Base-by-base conservation (phyloP, 2,888 invertebrate species). In the Dryadula phaetusa region DNA sequence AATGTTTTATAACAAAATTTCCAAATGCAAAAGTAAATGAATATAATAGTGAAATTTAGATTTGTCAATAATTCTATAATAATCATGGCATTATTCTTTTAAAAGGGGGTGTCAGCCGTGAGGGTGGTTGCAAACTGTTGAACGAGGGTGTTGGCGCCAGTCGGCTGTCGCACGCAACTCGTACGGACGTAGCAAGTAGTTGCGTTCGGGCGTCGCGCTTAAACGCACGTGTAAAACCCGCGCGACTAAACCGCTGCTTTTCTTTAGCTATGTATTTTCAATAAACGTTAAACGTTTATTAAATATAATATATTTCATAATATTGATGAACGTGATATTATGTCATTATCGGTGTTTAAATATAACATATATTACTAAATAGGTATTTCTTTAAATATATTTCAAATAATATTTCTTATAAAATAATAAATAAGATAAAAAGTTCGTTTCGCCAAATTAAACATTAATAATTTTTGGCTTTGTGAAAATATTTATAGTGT, bases 61-160 rank as follows among this genome's bases (percentile, higher is more conserved):
- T 37, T 20, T 37, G 22, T 37, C 37, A 56, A 56, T 37, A 56
- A 20, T 56, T 18, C 20, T 46, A 10, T 37, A 40, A 37, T 47
- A 58, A 58, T 47, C n/a, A 47, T 37, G 16, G 22, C 46, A 37
- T 37, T 37, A 47, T 64, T 25, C 20, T 40, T 37, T 18, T 58
- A 44, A 32, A 32, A 58, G 64, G 83, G 87, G 86, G 83, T 83
- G 82, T 28, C 28, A 28, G 28, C n/a, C 28, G 28, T 76, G 79
- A 78, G 81, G 80, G 86, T 85, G 89, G 90, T 89, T 87, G 89
- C 85, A 84, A 91, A 87, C 91, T 92, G 92, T 92, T 92, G 92
- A 92, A 80, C 86, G 76, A 83, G 80, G 90, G 89, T 85, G 87
- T 75, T 72, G 87, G 83, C 90, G 88, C 86, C 90, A 90, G 91